Evolutionary conservation across 2,113 vertebrate species (phyloP).

Genomic region (Hippocampus barbouri): DNA sequence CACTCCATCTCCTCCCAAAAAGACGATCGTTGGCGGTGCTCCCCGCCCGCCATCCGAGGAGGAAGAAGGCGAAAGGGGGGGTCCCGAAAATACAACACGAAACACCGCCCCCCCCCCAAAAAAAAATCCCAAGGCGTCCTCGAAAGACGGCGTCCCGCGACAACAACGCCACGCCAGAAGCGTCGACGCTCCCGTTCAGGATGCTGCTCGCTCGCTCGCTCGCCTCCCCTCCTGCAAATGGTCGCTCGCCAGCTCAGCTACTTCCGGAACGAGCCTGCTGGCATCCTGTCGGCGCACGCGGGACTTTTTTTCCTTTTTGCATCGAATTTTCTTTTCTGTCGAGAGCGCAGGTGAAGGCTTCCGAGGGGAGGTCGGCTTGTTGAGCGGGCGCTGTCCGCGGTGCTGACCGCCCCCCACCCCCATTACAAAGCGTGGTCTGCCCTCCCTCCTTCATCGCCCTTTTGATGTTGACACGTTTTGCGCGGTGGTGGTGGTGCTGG

Average conservation of each 20-base stretch:
- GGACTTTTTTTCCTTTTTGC: neutral
- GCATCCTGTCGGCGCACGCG: slow-evolving; percentile 29
- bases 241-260: slow-evolving; percentile 61
- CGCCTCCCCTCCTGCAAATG: slow-evolving; percentile 66
- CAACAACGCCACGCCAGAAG: slow-evolving; percentile 10
- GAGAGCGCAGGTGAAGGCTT: slow-evolving; percentile 5
- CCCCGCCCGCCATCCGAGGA: slow-evolving; percentile 46
- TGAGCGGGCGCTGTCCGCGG: slow-evolving; percentile 69
- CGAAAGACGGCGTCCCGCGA: neutral
- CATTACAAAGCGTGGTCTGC: slow-evolving; percentile 43
- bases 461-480: neutral
- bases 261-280: slow-evolving; percentile 66
- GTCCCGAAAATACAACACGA: slow-evolving; percentile 5
- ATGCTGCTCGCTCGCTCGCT: slow-evolving; percentile 45
- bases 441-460: neutral
- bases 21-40: slow-evolving; percentile 46
- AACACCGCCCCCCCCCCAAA: neutral
- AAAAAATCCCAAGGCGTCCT: neutral
- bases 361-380: slow-evolving; percentile 28
- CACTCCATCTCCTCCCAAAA: slow-evolving; percentile 23
- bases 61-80: slow-evolving; percentile 5
- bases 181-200: slow-evolving; percentile 51
- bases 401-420: slow-evolving; percentile 66
- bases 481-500: too few species aligned
- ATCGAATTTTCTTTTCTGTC: neutral